Base-by-base conservation (phyloP, 2,888 invertebrate species). In the Cyrtodaria siliqua region DNA sequence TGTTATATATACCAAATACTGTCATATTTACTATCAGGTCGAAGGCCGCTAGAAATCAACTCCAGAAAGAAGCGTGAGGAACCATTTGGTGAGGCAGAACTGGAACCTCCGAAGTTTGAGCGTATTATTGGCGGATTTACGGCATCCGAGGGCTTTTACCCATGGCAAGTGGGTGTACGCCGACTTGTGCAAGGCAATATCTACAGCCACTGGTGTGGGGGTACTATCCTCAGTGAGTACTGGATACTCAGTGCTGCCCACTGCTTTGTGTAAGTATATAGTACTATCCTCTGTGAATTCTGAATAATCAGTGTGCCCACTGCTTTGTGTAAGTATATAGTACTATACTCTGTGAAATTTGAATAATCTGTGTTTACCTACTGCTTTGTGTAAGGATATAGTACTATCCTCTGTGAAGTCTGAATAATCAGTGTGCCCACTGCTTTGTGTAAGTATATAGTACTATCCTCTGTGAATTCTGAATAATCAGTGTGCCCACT, bases 401-500 rank as follows among this genome's bases (percentile, higher is more conserved):
- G n/a, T n/a, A n/a, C n/a, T n/a, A n/a, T n/a, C n/a, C n/a, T n/a
- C n/a, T n/a, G n/a, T n/a, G n/a, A n/a, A n/a, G n/a, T n/a, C n/a
- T n/a, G n/a, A n/a, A n/a, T n/a, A n/a, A n/a, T n/a, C n/a, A n/a
- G 9, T 85, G 88, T 1, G 79, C 91, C 14, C 52, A 83, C 26
- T 73, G 72, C 23, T 26, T 71, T 4, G 38, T 68, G 12, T 55
- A 66, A 9, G 14, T 38, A 8, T 57, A 60, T 20, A 20, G 87
- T 14, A 89, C 90, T 38, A 87, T 91, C 27, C 59, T 91, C 42
- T 83, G 81, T 78, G 85, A 89, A 52, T 73, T 84, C 63, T 92
- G 92, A 92, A 76, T 92, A 6, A 80, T 92, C 33, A 89, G 88
- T 67, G 92, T 92, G 92, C 92, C 4, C 92, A 92, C 73, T 92